phyloP scores from a whole-genome alignment of 2,113 vertebrate species.

The Sapajus apella region DNA sequence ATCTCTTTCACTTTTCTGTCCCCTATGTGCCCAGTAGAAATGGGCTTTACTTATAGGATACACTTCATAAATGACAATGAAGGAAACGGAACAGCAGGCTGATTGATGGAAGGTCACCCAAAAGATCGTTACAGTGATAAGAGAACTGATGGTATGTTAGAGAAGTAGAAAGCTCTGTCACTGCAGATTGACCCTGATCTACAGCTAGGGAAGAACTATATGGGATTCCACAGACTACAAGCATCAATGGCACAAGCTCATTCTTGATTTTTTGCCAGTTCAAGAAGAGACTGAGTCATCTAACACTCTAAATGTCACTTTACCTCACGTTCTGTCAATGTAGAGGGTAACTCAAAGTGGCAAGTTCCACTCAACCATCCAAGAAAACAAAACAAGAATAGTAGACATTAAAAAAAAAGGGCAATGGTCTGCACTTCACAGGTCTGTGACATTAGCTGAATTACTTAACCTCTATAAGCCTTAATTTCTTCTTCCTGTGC shows the following conservation, averaged over 20 bases:
- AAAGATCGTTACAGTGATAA: not conserved
- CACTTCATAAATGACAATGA: not conserved
- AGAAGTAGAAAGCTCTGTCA: not conserved
- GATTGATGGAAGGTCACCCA: not conserved
- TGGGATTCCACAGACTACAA: not conserved
- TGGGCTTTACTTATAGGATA: not conserved
- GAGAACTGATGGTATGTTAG: not conserved
- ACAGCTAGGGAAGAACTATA: not conserved
- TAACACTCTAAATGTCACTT: not conserved
- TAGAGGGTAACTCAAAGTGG: not conserved
- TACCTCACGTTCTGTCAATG: not conserved
- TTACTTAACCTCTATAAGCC: not conserved
- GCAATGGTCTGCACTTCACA: not conserved
- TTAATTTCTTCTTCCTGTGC: not conserved
- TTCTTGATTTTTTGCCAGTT: conserved; percentile 46
- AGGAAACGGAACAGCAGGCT: not conserved
- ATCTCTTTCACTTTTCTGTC: not conserved
- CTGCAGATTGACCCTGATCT: not conserved
- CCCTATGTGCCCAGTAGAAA: not conserved
- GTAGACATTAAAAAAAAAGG: not conserved
- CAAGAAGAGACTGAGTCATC: conserved; percentile 12
- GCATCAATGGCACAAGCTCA: not conserved
- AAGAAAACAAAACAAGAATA: conserved; percentile 22
- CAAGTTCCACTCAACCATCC: not conserved
- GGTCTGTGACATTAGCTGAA: not conserved